A percentile compares a stretch with the other conserved stretches of the same genome.
phyloP scores from a whole-genome alignment of 2,888 invertebrate species.

The Troides aeacus region DNA sequence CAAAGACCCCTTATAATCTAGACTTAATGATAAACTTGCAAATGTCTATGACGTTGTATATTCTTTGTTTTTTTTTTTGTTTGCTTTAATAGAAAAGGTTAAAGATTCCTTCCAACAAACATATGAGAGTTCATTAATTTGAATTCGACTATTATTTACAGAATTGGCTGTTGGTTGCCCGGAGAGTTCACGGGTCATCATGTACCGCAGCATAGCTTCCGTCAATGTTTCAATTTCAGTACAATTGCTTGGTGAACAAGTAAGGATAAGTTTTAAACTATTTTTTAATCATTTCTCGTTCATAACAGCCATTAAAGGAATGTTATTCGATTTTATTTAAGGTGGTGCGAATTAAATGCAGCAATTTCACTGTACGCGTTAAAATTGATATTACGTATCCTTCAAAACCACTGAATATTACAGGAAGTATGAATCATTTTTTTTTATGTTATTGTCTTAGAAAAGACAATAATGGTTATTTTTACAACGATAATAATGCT shows the following conservation, averaged over 20 bases:
- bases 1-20: too few species aligned
- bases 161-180: conserved; percentile 59
- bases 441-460: neutral
- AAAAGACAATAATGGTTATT: too few species aligned
- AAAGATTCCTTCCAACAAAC: too few species aligned
- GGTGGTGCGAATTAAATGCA: conserved; percentile 46
- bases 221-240: conserved; percentile 43
- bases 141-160: conserved; percentile 34
- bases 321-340: conserved; percentile 34
- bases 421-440: conserved; percentile 45
- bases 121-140: too few species aligned
- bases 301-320: neutral
- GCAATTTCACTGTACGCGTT: conserved; percentile 42
- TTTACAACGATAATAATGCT: too few species aligned
- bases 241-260: conserved; percentile 40
- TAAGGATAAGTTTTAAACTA: conserved; percentile 30
- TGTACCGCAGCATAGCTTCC: conserved; percentile 50
- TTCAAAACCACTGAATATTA: conserved; percentile 33
- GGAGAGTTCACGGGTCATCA: conserved; percentile 38
- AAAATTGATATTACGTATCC: conserved; percentile 41
- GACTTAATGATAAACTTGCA: too few species aligned
- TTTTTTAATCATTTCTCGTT: neutral
- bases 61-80: too few species aligned
- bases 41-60: too few species aligned
- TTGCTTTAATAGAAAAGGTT: conserved; percentile 14